Percentiles rank a stretch among this genome's conserved stretches.
phyloP scores from a whole-genome alignment of 2,888 invertebrate genomes.

The Macroteleia sp. region DNA sequence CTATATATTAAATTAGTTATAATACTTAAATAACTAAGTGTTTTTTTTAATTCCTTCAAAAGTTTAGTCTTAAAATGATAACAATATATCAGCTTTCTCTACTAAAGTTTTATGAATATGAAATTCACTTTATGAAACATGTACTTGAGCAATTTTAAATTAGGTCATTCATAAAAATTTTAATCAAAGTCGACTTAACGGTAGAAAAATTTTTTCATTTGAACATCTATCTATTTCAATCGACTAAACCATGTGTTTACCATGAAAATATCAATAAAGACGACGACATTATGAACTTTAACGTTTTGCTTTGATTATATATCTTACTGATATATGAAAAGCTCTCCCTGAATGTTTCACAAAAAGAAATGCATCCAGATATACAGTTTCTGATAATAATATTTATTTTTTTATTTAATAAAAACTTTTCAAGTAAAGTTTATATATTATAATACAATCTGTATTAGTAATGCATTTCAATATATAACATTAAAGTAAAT shows the following conservation, averaged over 20 bases:
- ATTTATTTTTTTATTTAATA: too few relatives aligned
- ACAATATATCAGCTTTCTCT: slow-evolving; percentile 25
- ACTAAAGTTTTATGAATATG: slow-evolving; percentile 36
- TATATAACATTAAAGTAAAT: too few relatives aligned
- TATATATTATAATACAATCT: too few relatives aligned
- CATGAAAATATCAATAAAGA: slow-evolving; percentile 15
- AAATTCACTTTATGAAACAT: slow-evolving; percentile 46
- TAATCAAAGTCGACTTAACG: slow-evolving; percentile 52
- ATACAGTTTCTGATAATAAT: too few relatives aligned
- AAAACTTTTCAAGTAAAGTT: too few relatives aligned
- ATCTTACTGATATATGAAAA: too few relatives aligned
- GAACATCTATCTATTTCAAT: slow-evolving; percentile 26
- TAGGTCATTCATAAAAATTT: slow-evolving; percentile 48
- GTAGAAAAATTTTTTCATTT: slow-evolving; percentile 38
- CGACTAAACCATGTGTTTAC: slow-evolving; percentile 30
- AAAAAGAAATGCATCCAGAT: too few relatives aligned
- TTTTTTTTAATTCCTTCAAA: neutral
- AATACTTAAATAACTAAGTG: too few relatives aligned
- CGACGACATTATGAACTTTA: slow-evolving; percentile 16
- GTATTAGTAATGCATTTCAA: too few relatives aligned
- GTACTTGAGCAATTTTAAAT: slow-evolving; percentile 33
- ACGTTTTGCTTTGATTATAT: neutral
- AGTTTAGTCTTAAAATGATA: slow-evolving; percentile 18
- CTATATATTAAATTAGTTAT: too few relatives aligned
- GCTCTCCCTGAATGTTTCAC: too few relatives aligned